These are phyloP conservation scores for Rhingia rostrata DNA, from an alignment of 2,888 invertebrate species.

Conservation along the genomic window DNA sequence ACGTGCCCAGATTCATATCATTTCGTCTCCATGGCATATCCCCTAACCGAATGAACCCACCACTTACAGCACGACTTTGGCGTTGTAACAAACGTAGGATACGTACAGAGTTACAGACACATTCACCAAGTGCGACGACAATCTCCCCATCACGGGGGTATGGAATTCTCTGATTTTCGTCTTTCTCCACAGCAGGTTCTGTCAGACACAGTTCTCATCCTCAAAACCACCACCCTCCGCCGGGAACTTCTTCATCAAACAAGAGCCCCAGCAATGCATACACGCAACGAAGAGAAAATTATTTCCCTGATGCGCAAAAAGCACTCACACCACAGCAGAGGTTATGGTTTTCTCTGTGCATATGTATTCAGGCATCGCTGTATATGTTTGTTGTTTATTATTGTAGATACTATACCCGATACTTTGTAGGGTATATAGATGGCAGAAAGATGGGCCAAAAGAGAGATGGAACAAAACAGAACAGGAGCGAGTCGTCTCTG, in stretches of 20 bases:
- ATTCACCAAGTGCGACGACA: constrained; percentile 43
- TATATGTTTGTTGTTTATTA: constrained; percentile 26
- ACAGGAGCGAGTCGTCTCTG: constrained; percentile 13
- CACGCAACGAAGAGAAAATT: constrained; percentile 50
- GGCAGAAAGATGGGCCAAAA: constrained; percentile 11
- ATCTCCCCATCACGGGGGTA: constrained; percentile 18
- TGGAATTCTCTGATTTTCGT: constrained; percentile 20
- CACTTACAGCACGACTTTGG: constrained; percentile 29
- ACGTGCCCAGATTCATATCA: constrained; percentile 34
- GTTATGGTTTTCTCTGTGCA: constrained; percentile 16
- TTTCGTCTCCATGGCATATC: constrained; percentile 7
- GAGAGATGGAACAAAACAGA: constrained; percentile 28
- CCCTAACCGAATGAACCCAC: constrained; percentile 44
- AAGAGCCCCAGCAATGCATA: constrained; percentile 6
- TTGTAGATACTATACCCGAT: constrained; percentile 1
- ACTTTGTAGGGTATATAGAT: not conserved
- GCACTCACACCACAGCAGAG: constrained; percentile 43
- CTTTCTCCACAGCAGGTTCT: constrained; percentile 34
- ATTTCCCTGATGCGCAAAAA: constrained; percentile 72
- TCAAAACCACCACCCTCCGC: not conserved
- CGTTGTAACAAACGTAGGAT: not conserved
- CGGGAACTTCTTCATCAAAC: not conserved
- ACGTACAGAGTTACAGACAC: not conserved
- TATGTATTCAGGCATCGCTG: constrained; percentile 11
- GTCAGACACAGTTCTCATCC: not conserved